Conservation (phyloP, 2,797 vertebrate genomes). For the Heliangelus exortis region DNA sequence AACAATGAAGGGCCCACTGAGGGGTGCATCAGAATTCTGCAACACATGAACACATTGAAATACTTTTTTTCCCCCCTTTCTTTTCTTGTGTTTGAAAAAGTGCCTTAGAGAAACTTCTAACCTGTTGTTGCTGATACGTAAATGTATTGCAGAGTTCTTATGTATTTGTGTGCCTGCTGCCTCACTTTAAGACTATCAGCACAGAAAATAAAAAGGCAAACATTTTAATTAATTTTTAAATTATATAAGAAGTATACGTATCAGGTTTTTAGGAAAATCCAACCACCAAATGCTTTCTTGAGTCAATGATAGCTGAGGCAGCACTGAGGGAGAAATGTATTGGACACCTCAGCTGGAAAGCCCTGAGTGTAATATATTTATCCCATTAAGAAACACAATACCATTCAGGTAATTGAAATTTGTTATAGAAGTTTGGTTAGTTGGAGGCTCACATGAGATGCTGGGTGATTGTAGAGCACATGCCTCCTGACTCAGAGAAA, state of each 20-base stretch:
- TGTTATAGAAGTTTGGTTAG: conserved; percentile 4
- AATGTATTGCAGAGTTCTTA: background rate
- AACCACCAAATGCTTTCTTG: conserved; percentile 37
- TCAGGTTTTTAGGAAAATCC: conserved; percentile 27
- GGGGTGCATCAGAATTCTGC: background rate
- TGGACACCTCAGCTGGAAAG: background rate
- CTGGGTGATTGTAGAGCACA: fast-evolving
- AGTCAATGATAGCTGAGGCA: background rate
- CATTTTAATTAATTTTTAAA: background rate
- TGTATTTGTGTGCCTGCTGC: background rate
- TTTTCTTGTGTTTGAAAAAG: background rate
- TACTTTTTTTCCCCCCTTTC: background rate
- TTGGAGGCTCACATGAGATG: background rate
- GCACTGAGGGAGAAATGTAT: background rate
- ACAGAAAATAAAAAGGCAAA: conserved; percentile 8
- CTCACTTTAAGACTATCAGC: background rate
- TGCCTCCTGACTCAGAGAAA: background rate
- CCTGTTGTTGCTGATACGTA: background rate
- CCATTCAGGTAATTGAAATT: conserved; percentile 4
- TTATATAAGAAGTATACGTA: background rate
- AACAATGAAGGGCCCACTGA: background rate
- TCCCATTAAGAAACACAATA: background rate
- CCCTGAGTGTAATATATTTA: conserved; percentile 3
- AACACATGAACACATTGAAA: background rate
- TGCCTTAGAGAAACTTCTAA: background rate